Base-by-base conservation (phyloP, 2,113 vertebrate species). In the Meleagris gallopavo region DNA sequence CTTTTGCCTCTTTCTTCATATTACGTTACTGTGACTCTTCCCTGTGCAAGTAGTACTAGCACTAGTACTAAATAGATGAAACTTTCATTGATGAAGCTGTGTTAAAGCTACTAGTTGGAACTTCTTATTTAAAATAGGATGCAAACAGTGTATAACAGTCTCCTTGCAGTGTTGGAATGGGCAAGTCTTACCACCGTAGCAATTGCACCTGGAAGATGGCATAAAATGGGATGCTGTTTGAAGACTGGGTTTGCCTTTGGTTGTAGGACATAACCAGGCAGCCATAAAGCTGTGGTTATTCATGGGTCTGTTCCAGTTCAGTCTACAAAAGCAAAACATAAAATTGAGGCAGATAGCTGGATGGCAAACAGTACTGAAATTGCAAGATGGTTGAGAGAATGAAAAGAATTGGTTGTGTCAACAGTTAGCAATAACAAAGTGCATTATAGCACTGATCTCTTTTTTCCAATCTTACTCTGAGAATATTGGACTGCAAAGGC, bases 191-290 rank as follows among this genome's bases (percentile, higher is more conserved):
- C n/a, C 22, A 16, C 10, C 3, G 0, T 18, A 41, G n/a, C 34
- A 50, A 17, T 60, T 72, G 11, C 15, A 19, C 10, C 0, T 3
- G 57, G 19, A 74, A 60, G 14, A 32, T 82, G 70, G 9, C 2
- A 4, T 58, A 24, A 27, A 43, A 11, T 25, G 70, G 1, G 20
- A 18, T 72, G 41, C 22, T 34, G 3, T 80, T 11, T 2, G 4
- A 36, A 58, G 24, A 15, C 12, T 52, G 57, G 25, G 9, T 66
- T 43, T 87, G 32, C 34, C 32, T 69, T 45, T 32, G 6, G 3
- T 52, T 1, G 0, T 18, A 24, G 54, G 22, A 58, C 18, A 16
- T n/a, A 46, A 19, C 11, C n/a, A 41, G 1, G 1, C 69, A 34
- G 58, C 58, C 48, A 2, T 24, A 38, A 2, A 14, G 55, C 50